A percentile compares a stretch with the other conserved stretches of the same genome.
Conservation (phyloP, 2,113 vertebrate species). For the Phylloscopus whistleri region DNA sequence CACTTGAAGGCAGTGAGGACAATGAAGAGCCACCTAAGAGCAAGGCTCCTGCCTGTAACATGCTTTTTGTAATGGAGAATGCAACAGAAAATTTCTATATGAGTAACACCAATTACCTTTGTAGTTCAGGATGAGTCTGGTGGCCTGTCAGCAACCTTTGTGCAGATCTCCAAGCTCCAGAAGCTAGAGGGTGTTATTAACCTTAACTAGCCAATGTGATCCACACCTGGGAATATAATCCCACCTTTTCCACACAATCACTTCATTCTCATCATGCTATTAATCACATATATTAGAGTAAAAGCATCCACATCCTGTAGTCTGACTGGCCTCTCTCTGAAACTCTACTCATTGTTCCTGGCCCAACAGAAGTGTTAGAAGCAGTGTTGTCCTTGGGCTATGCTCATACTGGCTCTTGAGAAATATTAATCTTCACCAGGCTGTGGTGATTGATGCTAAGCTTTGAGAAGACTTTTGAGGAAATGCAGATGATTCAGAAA, state of each 20-base stretch:
- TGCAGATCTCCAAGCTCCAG: neutral
- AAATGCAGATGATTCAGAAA: neutral
- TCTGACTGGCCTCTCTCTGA: neutral
- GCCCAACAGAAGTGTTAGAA: neutral
- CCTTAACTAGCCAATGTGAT: neutral
- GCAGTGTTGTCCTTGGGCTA: neutral
- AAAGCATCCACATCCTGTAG: rapidly evolving
- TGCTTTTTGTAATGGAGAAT: neutral
- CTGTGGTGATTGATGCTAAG: neutral
- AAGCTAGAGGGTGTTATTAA: neutral
- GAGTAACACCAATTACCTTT: neutral
- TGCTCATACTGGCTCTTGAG: neutral
- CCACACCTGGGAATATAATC: neutral
- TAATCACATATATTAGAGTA: neutral
- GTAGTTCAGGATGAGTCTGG: neutral
- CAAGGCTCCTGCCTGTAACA: neutral
- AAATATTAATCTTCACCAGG: neutral
- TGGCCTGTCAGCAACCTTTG: neutral
- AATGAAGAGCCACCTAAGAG: neutral
- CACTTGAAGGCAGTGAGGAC: neutral
- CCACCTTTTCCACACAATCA: neutral
- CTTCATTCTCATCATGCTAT: neutral
- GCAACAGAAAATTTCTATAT: neutral
- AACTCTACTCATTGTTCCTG: neutral
- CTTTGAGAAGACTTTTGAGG: neutral